Evolutionary conservation across 53 echinoderm and acorn worm species (phyloP).

Genomic region (Antedon mediterranea): DNA sequence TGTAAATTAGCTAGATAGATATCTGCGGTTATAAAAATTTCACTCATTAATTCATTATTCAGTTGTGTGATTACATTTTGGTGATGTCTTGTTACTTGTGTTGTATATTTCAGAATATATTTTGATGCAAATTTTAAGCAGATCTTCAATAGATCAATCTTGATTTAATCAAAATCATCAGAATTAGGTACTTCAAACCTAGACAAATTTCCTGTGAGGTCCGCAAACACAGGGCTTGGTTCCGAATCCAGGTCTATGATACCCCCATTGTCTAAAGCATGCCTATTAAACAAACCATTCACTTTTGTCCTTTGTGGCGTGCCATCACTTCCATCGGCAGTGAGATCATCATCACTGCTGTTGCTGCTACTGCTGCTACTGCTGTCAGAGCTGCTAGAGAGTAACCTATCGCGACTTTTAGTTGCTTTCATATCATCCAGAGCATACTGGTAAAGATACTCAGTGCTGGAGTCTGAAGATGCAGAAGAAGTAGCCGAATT

Average conservation of each 20-base stretch:
- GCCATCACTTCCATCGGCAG: background rate
- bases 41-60: too few species aligned
- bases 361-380: conserved; percentile 19
- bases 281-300: conserved; percentile 78
- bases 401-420: conserved; percentile 22
- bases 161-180: conserved; percentile 77
- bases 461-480: conserved; percentile 60
- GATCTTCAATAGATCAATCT: background rate
- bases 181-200: conserved; percentile 1
- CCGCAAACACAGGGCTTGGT: conserved; percentile 3
- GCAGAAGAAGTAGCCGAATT: conserved; percentile 1
- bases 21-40: too few species aligned
- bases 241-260: conserved; percentile 27
- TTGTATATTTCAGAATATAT: too few species aligned
- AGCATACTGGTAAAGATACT: conserved; percentile 85
- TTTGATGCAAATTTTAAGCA: too few species aligned
- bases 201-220: background rate
- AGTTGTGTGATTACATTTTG: too few species aligned
- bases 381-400: background rate
- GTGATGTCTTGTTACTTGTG: too few species aligned
- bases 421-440: conserved; percentile 65
- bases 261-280: conserved; percentile 59
- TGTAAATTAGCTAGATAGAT: too few species aligned
- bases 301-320: conserved; percentile 3
- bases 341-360: conserved; percentile 3